phyloP scores from a whole-genome alignment of 2,888 invertebrate genomes.

The Microctonus aethiopoides region DNA sequence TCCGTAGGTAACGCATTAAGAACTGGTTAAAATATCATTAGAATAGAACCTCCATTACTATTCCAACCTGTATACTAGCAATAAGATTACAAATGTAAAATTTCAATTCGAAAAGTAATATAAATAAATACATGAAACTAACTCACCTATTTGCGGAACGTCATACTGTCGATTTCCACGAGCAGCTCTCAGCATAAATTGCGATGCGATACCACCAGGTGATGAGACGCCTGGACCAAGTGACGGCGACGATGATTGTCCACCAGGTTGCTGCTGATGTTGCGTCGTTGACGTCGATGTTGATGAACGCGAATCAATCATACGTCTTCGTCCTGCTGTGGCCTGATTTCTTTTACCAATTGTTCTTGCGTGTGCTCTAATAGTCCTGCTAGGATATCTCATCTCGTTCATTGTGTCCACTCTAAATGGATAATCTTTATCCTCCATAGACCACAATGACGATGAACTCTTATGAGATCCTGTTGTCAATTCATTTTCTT shows the following conservation, averaged over 20 bases:
- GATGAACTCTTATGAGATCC: constrained; percentile 8
- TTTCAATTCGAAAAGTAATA: no score
- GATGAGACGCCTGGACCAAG: constrained; percentile 51
- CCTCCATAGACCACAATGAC: constrained; percentile 13
- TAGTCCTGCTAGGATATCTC: constrained; percentile 4
- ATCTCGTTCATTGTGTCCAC: constrained; percentile 5
- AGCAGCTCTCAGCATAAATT: constrained; percentile 82
- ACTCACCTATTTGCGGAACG: constrained; percentile 85
- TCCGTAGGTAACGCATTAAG: no score
- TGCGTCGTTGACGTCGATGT: constrained; percentile 37
- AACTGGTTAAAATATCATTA: no score
- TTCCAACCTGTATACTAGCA: no score
- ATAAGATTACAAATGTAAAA: no score
- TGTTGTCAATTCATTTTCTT: not conserved
- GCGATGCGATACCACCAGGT: constrained; percentile 72
- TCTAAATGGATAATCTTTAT: constrained; percentile 19
- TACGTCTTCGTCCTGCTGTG: constrained; percentile 33
- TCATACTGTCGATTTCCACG: constrained; percentile 78
- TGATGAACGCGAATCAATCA: constrained; percentile 31
- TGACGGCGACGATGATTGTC: constrained; percentile 70
- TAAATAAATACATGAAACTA: no score
- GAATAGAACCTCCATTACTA: no score
- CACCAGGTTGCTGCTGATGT: constrained; percentile 36
- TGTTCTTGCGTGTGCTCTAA: not conserved
- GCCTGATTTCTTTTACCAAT: constrained; percentile 32